Conservation (phyloP, 2,113 vertebrate species). For the Okapia johnstoni region DNA sequence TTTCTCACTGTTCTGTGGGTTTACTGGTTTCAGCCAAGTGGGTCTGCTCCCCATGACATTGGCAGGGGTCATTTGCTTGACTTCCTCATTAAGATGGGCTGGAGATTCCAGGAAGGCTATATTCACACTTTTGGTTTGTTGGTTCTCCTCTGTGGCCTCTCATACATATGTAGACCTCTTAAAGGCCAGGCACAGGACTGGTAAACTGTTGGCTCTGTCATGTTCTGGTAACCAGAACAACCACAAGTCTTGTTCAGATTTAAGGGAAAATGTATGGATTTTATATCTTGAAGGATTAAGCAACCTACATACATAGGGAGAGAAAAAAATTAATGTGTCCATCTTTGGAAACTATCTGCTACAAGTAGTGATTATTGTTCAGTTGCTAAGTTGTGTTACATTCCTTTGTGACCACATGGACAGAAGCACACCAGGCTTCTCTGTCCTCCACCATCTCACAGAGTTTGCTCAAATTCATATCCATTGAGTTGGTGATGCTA, state of each 20-base stretch:
- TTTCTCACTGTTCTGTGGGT: background rate
- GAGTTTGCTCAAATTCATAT: background rate
- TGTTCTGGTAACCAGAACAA: background rate
- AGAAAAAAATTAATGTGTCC: background rate
- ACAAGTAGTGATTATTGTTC: background rate
- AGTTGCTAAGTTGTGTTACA: background rate
- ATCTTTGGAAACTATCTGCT: background rate
- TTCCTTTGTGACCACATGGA: background rate
- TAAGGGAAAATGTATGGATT: background rate
- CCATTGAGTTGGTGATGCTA: background rate
- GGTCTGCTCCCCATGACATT: background rate
- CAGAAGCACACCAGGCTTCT: background rate
- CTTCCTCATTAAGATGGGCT: background rate
- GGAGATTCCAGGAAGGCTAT: background rate
- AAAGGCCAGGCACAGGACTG: background rate
- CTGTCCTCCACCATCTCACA: background rate
- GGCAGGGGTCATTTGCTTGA: background rate
- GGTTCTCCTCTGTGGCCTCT: background rate
- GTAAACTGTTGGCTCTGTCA: background rate
- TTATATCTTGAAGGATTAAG: background rate
- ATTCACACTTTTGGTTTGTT: background rate
- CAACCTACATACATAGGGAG: background rate
- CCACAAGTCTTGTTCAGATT: background rate
- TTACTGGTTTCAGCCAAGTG: background rate
- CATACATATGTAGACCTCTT: background rate